Percentiles rank a stretch among this genome's conserved stretches.
Conservation (phyloP, 37 sponge, comb jelly and placozoan genomes). For the Spongilla lacustris region DNA sequence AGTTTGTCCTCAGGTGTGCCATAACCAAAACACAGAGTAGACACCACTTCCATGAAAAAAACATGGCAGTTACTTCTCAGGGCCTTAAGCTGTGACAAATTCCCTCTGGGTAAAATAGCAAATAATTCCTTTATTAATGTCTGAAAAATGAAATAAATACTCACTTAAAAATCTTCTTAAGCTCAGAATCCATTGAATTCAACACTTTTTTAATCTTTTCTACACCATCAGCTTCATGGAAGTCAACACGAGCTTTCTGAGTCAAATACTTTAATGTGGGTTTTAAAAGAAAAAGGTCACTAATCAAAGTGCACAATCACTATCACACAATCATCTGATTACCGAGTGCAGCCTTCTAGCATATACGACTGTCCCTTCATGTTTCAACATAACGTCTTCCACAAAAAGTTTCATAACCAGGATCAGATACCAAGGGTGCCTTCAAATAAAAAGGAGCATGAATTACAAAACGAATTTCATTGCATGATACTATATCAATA, state of each 20-base stretch:
- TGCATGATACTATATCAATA: neutral
- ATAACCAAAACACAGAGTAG: slow-evolving; percentile 74
- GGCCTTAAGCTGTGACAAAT: neutral
- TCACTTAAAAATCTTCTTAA: neutral
- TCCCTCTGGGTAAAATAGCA: neutral
- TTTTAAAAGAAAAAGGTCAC: too few relatives aligned
- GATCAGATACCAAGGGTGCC: slow-evolving; percentile 59
- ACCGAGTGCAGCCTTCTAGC: slow-evolving; percentile 45
- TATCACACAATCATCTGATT: too few relatives aligned
- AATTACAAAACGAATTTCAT: neutral
- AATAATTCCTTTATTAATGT: neutral
- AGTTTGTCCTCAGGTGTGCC: slow-evolving; percentile 68
- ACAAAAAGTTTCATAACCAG: slow-evolving; percentile 65
- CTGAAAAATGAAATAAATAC: neutral
- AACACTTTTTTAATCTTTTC: slow-evolving; percentile 33
- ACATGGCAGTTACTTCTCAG: slow-evolving; percentile 20
- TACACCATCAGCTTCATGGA: slow-evolving; percentile 16
- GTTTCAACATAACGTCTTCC: slow-evolving; percentile 59
- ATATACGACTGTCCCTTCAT: slow-evolving; percentile 20
- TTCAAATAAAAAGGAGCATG: neutral
- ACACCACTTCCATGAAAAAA: slow-evolving; percentile 80
- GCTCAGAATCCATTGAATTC: slow-evolving; percentile 6
- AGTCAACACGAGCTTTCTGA: slow-evolving; percentile 18
- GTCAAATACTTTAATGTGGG: slow-evolving; percentile 22
- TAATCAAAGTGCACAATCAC: too few relatives aligned